Base-by-base conservation (phyloP, 2,888 invertebrate species). In the Prosapia bicincta region DNA sequence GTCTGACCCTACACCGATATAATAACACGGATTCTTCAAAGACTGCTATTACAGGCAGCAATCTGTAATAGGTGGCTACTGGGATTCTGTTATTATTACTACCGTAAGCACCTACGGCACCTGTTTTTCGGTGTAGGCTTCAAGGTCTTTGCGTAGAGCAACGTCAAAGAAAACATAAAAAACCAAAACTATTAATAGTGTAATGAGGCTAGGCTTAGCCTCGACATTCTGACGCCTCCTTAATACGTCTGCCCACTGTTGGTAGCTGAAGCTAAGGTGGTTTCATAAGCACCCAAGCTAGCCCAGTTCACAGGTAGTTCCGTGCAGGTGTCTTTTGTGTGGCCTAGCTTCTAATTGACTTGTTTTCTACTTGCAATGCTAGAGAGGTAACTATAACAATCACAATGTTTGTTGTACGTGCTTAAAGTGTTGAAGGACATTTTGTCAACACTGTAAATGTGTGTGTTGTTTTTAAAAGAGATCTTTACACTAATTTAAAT, bases 171-270 rank as follows among this genome's bases (percentile, higher is more conserved):
- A 54, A 54, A 54, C 20, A 54, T 54, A 54, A 54, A 54, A 54
- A 54, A 54, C 54, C 54, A 54, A 54, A 54, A 54, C 54, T 54
- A 54, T 54, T 54, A 54, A 54, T 54, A 54, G 54, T 54, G n/a
- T 54, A 54, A 54, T 54, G 54, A 54, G 54, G 54, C 54, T 54
- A 54, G 54, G 54, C 54, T 54, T 20, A 54, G 54, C 54, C 54
- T 54, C 54, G 54, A 54, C 54, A 54, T 54, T 54, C 54, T 54
- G 54, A 54, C 54, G 54, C 54, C 54, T 54, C 54, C 54, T 54
- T 54, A 54, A 10, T 54, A 54, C 54, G 54, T 54, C 54, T 54
- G 54, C 54, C 54, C 54, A 54, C 54, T 54, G 54, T 54, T n/a
- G n/a, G n/a, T n/a, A 9, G 54, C 20, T 54, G 13, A 54, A 9